Evolutionary conservation across 2,888 invertebrate genomes (phyloP), one percentile per base, ranked within the genome.

Genomic region (Brenthis daphne): DNA sequence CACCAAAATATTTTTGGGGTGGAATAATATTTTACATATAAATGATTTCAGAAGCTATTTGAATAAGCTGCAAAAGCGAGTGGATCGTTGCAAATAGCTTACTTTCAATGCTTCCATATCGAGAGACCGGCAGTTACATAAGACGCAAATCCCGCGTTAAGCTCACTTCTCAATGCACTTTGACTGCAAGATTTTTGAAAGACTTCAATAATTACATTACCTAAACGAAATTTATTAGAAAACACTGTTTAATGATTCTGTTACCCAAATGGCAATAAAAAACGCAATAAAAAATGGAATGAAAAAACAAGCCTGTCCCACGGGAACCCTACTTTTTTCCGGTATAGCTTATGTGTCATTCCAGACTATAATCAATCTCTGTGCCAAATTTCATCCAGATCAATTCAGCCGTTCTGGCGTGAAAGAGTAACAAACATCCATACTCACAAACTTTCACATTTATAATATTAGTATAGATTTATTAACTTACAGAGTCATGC

Each of bases 71-170:
- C 66, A 69, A 67, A 69, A 64, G 66, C 54, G 67, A 72, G 65
- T 67, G 70, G 81, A 77, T 74, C 69, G 70, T 67, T 70, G 66
- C 66, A 68, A 72, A 74, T 72, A 70, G 70, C 68, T 69, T 68
- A 68, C 74, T 79, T 72, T 76, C 77, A 74, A 81, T 74, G 82
- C 78, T 82, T 83, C 71, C 73, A 66, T 70, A 80, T 77, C 78
- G 80, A 57, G 56, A 43, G 61, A 67, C 60, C 60, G 57, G 51
- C 67, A 64, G 48, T 60, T 67, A 64, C 55, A 79, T 82, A 79
- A 75, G 76, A 77, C 78, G 78, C 72, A 82, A 83, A 84, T 84
- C 79, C 77, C 65, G 68, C 70, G 75, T 77, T 73, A 78, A 79
- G 80, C 81, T 79, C 75, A 70, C 67, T 65, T 71, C 69, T 64